phyloP scores from a whole-genome alignment of 2,888 invertebrate genomes.

The Pristionchus arcanus region DNA sequence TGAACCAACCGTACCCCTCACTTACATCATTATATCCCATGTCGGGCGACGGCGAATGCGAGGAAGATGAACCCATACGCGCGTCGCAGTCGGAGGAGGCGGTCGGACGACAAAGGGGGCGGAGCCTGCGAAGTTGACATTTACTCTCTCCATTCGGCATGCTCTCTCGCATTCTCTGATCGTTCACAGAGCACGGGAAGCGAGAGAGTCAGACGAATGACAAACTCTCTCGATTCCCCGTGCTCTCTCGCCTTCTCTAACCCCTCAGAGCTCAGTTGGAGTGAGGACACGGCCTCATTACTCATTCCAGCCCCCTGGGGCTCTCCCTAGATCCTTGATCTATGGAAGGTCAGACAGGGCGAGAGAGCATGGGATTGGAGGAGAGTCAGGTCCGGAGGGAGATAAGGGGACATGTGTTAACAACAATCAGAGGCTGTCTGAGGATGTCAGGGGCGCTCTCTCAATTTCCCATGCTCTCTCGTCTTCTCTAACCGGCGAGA shows the following conservation, averaged over 20 bases:
- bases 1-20: background rate
- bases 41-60: background rate
- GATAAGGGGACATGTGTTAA: slow-evolving; percentile 13
- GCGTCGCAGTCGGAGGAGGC: background rate
- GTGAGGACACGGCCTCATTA: too few relatives aligned
- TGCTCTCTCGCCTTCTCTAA: background rate
- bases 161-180: too few relatives aligned
- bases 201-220: background rate
- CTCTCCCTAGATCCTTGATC: too few relatives aligned
- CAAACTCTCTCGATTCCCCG: too few relatives aligned
- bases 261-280: too few relatives aligned
- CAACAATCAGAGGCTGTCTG: slow-evolving; percentile 4
- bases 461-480: too few relatives aligned
- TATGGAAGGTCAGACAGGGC: background rate
- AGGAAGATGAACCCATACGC: slow-evolving; percentile 21
- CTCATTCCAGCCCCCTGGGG: too few relatives aligned
- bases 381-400: background rate
- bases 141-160: too few relatives aligned
- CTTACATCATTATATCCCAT: slow-evolving; percentile 25
- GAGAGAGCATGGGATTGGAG: background rate
- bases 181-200: too few relatives aligned
- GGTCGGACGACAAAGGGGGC: background rate
- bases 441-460: background rate
- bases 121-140: background rate
- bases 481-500: background rate